Conservation (phyloP, 2,113 vertebrate genomes). For the Periophthalmus modestus region DNA sequence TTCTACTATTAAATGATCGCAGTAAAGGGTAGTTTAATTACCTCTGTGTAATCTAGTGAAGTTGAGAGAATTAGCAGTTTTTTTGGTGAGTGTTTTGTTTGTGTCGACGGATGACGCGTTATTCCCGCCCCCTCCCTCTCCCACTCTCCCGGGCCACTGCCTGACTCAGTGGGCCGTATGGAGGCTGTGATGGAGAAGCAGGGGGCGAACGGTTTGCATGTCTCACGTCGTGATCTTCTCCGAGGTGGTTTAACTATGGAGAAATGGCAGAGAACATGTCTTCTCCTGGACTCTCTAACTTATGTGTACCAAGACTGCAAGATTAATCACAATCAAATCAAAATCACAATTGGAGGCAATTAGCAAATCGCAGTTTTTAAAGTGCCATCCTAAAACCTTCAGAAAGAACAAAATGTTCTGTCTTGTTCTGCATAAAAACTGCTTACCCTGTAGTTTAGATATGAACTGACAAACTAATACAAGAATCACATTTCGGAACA, state of each 20-base stretch:
- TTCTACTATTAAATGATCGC: constrained; percentile 1
- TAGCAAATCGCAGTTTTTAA: too few relatives aligned
- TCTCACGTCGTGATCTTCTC: constrained; percentile 66
- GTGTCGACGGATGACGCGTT: constrained; percentile 61
- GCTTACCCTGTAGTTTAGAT: too few relatives aligned
- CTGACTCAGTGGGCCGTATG: constrained; percentile 76
- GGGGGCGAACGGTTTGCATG: constrained; percentile 64
- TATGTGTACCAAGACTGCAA: background rate
- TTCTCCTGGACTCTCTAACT: background rate
- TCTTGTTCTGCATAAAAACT: too few relatives aligned
- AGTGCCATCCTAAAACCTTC: too few relatives aligned
- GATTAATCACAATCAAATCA: too few relatives aligned
- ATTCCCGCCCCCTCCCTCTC: constrained; percentile 69
- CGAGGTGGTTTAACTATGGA: constrained; percentile 6
- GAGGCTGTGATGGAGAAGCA: constrained; percentile 64
- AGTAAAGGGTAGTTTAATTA: constrained; percentile 28
- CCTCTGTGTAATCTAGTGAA: constrained; percentile 26
- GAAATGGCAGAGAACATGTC: background rate
- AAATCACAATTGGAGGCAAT: too few relatives aligned
- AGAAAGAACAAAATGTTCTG: too few relatives aligned
- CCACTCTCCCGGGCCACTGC: constrained; percentile 62
- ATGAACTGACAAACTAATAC: too few relatives aligned
- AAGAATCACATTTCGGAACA: too few relatives aligned
- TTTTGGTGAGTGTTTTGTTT: constrained; percentile 28
- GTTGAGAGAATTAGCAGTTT: constrained; percentile 29